phyloP scores from a whole-genome alignment of 2,888 invertebrate species.

The Erannis defoliaria region DNA sequence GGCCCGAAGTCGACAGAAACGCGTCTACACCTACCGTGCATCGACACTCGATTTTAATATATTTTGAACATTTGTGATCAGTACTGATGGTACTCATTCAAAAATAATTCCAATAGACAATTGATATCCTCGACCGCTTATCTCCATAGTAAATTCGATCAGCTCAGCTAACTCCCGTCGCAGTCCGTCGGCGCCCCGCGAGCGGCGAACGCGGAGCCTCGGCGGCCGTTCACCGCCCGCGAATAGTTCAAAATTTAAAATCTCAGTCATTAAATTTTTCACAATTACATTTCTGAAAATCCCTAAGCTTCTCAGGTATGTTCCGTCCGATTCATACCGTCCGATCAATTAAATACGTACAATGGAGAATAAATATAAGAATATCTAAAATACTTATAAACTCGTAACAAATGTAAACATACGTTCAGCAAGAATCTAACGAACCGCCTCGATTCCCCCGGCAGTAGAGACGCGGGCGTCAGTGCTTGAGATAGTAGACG shows the following conservation, averaged over 20 bases:
- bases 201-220: neutral
- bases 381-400: slow-evolving; percentile 90
- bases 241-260: slow-evolving; percentile 64
- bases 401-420: slow-evolving; percentile 87
- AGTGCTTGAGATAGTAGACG: slow-evolving; percentile 74
- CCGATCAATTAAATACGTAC: slow-evolving; percentile 74
- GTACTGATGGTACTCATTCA: slow-evolving; percentile 68
- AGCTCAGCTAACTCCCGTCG: slow-evolving; percentile 76
- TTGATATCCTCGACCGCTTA: slow-evolving; percentile 81
- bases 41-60: slow-evolving; percentile 46
- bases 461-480: slow-evolving; percentile 34
- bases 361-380: slow-evolving; percentile 89
- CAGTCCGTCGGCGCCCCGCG: slow-evolving; percentile 25
- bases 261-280: slow-evolving; percentile 72
- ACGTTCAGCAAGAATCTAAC: slow-evolving; percentile 73
- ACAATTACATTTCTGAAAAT: slow-evolving; percentile 50
- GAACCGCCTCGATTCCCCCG: slow-evolving; percentile 72
- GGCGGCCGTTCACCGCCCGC: slow-evolving; percentile 64
- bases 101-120: slow-evolving; percentile 75
- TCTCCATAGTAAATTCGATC: slow-evolving; percentile 86
- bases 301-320: slow-evolving; percentile 46
- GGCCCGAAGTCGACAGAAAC: slow-evolving; percentile 77
- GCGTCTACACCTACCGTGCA: slow-evolving; percentile 65
- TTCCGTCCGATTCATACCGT: slow-evolving; percentile 47
- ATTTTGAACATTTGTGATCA: slow-evolving; percentile 78